phyloP scores from a whole-genome alignment of 2,888 invertebrate species.

The Magallana nippona region DNA sequence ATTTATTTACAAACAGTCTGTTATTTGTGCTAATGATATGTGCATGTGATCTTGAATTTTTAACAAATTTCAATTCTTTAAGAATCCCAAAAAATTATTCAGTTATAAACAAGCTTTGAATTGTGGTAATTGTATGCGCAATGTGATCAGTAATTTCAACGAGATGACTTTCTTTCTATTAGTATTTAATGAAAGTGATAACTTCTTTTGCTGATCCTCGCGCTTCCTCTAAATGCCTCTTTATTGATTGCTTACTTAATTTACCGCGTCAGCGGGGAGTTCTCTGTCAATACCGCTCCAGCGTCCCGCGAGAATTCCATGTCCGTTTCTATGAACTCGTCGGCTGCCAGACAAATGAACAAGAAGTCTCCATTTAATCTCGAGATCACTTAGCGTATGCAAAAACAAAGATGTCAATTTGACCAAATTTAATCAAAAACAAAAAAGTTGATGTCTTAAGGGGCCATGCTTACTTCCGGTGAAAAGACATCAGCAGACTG shows the following conservation, averaged over 20 bases:
- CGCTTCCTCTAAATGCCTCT: conserved; percentile 10
- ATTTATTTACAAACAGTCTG: too few relatives aligned
- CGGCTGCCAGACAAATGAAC: conserved; percentile 35
- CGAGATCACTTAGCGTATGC: conserved; percentile 7
- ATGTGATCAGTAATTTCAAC: too few relatives aligned
- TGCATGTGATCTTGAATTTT: too few relatives aligned
- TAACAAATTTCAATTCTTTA: too few relatives aligned
- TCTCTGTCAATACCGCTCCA: conserved; percentile 33
- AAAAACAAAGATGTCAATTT: conserved; percentile 37
- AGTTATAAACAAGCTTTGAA: too few relatives aligned
- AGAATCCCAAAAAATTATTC: too few relatives aligned
- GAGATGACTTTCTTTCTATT: not conserved
- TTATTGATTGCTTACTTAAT: conserved; percentile 37
- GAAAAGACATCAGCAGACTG: not conserved
- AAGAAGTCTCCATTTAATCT: conserved; percentile 29
- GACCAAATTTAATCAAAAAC: conserved; percentile 33
- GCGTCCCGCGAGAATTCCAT: not conserved
- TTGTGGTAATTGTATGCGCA: too few relatives aligned
- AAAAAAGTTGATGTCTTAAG: not conserved
- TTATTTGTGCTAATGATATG: too few relatives aligned
- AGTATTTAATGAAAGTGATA: not conserved
- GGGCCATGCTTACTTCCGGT: not conserved
- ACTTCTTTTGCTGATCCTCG: conserved; percentile 18
- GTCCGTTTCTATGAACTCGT: conserved; percentile 21
- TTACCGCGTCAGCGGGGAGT: conserved; percentile 7